Evolutionary conservation across 2,888 invertebrate genomes (phyloP), one percentile per base, ranked within the genome.

Genomic region (Lottia scabra): DNA sequence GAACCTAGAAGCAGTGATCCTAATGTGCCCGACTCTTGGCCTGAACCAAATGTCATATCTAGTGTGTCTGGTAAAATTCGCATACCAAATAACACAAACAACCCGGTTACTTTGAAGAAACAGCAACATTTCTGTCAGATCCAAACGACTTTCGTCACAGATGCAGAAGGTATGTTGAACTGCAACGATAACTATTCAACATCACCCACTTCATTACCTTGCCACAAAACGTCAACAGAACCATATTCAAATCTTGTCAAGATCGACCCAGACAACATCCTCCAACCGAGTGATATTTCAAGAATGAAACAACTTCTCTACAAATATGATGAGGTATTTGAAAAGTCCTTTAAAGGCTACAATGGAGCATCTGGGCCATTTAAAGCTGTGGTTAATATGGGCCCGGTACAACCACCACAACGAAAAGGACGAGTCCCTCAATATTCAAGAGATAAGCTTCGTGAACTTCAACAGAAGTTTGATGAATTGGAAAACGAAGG

Each of bases 401-500:
- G n/a, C n/a, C n/a, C n/a, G n/a, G n/a, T n/a, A n/a, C n/a, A n/a
- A n/a, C n/a, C n/a, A n/a, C n/a, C n/a, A n/a, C n/a, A n/a, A n/a
- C n/a, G n/a, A n/a, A n/a, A n/a, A n/a, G n/a, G n/a, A n/a, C n/a
- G n/a, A n/a, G n/a, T n/a, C n/a, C 80, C 81, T 2, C 78, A 78
- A 56, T 80, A 82, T 65, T 63, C 76, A n/a, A 63, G 75, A 2
- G 74, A 81, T 62, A 75, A 76, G 23, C 71, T 81, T 2, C 71
- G 68, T 6, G 73, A 77, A 46, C 68, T 82, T 15, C 79, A 80
- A 68, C 38, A 75, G 13, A 79, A 75, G 30, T 80, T 76, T 75
- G 74, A 81, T 71, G 78, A 78, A 19, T 74, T 82, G 13, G 81
- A 83, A 68, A 81, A 77, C 66, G 78, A 73, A 67, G 81, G 79